Evolutionary conservation across 2,113 vertebrate species (phyloP).

Genomic region (Tiliqua scincoides): DNA sequence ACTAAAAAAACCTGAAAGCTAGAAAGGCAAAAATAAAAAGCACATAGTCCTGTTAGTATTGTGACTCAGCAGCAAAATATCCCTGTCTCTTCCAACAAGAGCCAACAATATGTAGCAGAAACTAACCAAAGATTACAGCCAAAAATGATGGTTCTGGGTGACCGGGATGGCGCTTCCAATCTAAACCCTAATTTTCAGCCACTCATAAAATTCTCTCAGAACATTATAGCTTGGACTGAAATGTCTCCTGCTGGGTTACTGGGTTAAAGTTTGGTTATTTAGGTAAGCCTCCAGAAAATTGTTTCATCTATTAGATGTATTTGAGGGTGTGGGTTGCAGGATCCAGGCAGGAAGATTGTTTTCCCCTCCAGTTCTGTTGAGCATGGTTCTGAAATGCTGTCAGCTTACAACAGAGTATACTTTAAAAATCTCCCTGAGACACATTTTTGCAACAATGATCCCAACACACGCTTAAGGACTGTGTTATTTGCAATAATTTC

Average conservation of each 20-base stretch:
- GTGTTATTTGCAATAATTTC: neutral
- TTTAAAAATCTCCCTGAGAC: neutral
- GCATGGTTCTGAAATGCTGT: neutral
- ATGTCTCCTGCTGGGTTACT: neutral
- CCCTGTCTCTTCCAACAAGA: neutral
- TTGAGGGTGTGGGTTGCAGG: rapidly evolving
- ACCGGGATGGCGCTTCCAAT: neutral
- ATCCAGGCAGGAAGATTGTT: rapidly evolving
- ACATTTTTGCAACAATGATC: neutral
- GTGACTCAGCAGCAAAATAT: neutral
- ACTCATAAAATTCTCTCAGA: neutral
- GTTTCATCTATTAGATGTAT: neutral
- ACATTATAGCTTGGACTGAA: neutral
- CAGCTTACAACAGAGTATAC: neutral
- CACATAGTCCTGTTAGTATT: neutral
- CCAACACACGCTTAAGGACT: neutral
- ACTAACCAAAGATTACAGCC: neutral
- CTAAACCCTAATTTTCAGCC: neutral
- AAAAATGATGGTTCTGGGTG: neutral
- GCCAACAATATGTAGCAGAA: neutral
- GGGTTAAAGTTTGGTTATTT: neutral
- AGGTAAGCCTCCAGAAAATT: neutral
- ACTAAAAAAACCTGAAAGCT: neutral
- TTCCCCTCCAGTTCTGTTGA: neutral
- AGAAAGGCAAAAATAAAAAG: neutral